These are phyloP conservation scores for Ferdinandea cuprea DNA, from an alignment of 2,888 invertebrate species.

Conservation along the genomic window DNA sequence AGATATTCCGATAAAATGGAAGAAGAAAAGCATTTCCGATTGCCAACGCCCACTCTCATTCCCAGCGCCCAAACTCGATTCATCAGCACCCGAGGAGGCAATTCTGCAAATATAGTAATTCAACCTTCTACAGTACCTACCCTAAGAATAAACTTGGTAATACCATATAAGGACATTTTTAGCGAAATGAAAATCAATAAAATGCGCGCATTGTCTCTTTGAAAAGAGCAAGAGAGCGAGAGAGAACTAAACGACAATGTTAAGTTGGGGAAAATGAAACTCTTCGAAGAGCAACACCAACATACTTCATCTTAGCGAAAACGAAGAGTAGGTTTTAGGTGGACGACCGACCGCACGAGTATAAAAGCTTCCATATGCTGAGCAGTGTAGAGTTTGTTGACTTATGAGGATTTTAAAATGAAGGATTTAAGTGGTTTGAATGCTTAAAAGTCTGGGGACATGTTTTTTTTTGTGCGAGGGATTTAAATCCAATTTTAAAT, in stretches of 20 bases:
- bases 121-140: conserved; percentile 45
- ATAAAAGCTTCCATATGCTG: conserved; percentile 11
- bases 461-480: neutral
- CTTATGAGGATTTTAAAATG: conserved; percentile 18
- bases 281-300: neutral
- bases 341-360: neutral
- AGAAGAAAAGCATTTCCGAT: conserved; percentile 39
- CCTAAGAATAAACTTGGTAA: conserved; percentile 61
- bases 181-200: conserved; percentile 65
- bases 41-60: conserved; percentile 61
- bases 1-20: conserved; percentile 22
- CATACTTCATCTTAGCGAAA: conserved; percentile 56
- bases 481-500: neutral
- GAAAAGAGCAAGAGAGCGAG: too few species aligned
- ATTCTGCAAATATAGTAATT: conserved; percentile 19
- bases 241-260: conserved; percentile 9
- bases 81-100: neutral
- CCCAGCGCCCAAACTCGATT: neutral
- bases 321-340: conserved; percentile 30
- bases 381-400: conserved; percentile 51
- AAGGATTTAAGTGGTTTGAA: conserved; percentile 11
- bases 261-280: neutral
- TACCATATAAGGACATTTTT: conserved; percentile 73
- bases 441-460: neutral
- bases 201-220: conserved; percentile 55